Evolutionary conservation across 2,797 vertebrate species (phyloP), one percentile per base, ranked within the genome.

Genomic region (Ceryle rudis): DNA sequence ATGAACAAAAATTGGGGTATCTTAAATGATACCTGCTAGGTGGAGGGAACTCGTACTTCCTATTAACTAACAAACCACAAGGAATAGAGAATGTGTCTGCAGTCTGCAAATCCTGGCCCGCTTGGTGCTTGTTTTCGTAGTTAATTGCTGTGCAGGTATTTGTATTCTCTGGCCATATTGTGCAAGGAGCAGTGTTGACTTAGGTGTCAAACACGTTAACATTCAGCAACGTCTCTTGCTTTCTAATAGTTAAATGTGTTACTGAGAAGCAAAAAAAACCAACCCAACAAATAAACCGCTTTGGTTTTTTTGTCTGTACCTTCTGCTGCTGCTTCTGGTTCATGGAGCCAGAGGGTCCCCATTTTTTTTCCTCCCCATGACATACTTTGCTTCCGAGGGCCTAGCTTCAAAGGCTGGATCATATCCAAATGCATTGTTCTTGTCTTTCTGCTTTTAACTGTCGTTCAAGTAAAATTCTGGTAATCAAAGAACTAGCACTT

Each of bases 391-490:
- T 84, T 79, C 28, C 64, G 51, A 80, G 44, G 12, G 31, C 47
- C 46, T 58, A 28, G 25, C 14, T 65, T 55, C 78, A 62, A 72
- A 81, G 44, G 21, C 57, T 65, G 69, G 52, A 41, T 83, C 19
- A 12, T 60, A 47, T 4, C 41, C n/a, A 73, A 58, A 55, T 81
- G 17, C 44, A 25, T 21, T 83, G 18, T 65, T 94, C 46, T 69
- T 81, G n/a, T 49, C 42, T 70, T 85, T 81, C 58, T 87, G 21
- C 60, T 86, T 90, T 66, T 80, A 82, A 49, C 31, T 84, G 66
- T 79, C 8, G 41, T 35, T 86, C 14, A 72, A 60, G 64, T 81
- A 72, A 81, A 94, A 60, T 37, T 72, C 58, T 87, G 55, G 31
- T 82, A 67, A 79, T 71, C 25, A 62, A 58, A 71, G 22, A 79